Percentiles rank a stretch among this genome's conserved stretches.
These are phyloP conservation scores for Proteles cristata DNA, from an alignment of 2,113 vertebrate species.

Conservation along the genomic window DNA sequence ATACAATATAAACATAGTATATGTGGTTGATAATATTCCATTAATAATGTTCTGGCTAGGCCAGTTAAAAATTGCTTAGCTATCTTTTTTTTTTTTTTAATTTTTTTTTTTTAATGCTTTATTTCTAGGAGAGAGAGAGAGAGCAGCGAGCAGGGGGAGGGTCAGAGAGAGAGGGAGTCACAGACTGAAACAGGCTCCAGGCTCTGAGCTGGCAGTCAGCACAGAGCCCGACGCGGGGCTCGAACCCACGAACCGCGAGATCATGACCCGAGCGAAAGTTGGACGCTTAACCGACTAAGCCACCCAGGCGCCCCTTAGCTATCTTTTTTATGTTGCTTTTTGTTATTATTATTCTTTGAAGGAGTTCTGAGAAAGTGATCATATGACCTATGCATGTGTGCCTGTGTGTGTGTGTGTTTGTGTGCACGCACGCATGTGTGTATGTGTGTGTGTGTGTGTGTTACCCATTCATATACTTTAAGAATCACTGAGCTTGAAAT, in stretches of 20 bases:
- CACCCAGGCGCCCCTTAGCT: too few relatives aligned
- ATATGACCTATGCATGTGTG: background rate
- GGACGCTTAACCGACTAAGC: too few relatives aligned
- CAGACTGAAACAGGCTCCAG: too few relatives aligned
- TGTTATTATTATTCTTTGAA: background rate
- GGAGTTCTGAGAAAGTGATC: background rate
- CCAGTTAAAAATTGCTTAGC: background rate
- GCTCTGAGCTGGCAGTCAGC: too few relatives aligned
- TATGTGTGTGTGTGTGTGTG: background rate
- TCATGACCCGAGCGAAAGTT: too few relatives aligned
- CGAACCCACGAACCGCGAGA: too few relatives aligned
- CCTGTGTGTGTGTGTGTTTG: background rate
- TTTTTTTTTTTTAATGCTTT: too few relatives aligned
- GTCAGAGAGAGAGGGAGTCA: too few relatives aligned
- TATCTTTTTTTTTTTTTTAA: background rate
- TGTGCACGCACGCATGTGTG: background rate
- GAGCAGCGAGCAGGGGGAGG: too few relatives aligned
- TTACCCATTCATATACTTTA: constrained; percentile 48
- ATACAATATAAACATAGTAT: background rate
- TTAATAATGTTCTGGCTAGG: background rate
- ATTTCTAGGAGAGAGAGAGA: too few relatives aligned
- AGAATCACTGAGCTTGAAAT: constrained; percentile 38
- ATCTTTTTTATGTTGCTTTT: background rate
- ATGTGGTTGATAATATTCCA: background rate
- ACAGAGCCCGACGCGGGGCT: too few relatives aligned